Evolutionary conservation across 2,113 vertebrate genomes (phyloP).

Genomic region (Pseudorasbora parva): DNA sequence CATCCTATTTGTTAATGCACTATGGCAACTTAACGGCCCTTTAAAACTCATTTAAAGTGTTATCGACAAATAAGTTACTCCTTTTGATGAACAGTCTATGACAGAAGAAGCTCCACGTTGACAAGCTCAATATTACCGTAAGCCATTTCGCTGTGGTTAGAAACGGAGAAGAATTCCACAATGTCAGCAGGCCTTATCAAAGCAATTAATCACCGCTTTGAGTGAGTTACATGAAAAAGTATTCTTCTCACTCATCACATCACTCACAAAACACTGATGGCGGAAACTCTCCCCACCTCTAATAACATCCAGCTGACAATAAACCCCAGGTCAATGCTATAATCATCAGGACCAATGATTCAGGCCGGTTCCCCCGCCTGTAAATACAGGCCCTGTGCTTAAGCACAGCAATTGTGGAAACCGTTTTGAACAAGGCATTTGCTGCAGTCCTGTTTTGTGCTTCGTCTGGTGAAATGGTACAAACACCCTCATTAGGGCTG

Average conservation of each 20-base stretch:
- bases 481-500: slow-evolving; percentile 43
- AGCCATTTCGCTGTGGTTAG: slow-evolving; percentile 29
- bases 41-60: slow-evolving; percentile 8
- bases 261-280: slow-evolving; percentile 21
- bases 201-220: slow-evolving; percentile 48
- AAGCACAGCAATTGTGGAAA: not conserved
- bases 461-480: slow-evolving; percentile 27
- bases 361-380: not conserved
- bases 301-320: slow-evolving; percentile 4
- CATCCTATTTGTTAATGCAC: slow-evolving; percentile 13
- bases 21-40: not conserved
- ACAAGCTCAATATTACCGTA: slow-evolving; percentile 15
- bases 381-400: not conserved
- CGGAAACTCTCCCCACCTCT: slow-evolving; percentile 9
- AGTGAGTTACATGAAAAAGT: slow-evolving; percentile 11
- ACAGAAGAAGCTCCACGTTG: not conserved
- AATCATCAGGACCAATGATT: slow-evolving; percentile 3
- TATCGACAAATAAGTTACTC: slow-evolving; percentile 8
- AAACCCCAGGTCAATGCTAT: not conserved
- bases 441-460: slow-evolving; percentile 5
- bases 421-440: not conserved
- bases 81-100: slow-evolving; percentile 8
- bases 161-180: slow-evolving; percentile 22
- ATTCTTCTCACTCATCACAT: slow-evolving; percentile 31
- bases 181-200: slow-evolving; percentile 44